Conservation (phyloP, 1,140 invertebrate genomes). For the Leptinotarsa texana region DNA sequence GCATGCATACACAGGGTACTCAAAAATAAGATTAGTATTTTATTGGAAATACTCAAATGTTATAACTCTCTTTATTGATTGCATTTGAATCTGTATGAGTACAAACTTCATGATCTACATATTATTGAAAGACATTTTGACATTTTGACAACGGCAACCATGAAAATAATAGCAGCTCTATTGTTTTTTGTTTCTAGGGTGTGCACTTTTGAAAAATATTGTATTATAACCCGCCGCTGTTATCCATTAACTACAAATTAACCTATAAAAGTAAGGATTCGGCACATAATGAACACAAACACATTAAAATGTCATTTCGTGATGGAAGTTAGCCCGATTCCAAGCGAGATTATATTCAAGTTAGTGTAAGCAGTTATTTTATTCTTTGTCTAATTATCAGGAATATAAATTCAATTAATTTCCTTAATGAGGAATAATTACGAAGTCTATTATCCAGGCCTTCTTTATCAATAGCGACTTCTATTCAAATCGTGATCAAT, state of each 20-base stretch:
- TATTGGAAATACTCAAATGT: too few relatives aligned
- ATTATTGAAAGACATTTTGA: too few relatives aligned
- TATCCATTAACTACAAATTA: background rate
- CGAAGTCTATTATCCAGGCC: background rate
- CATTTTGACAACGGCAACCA: too few relatives aligned
- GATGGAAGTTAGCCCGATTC: background rate
- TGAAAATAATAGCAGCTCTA: too few relatives aligned
- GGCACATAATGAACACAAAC: slow-evolving; percentile 6
- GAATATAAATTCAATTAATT: slow-evolving; percentile 17
- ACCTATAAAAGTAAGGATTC: background rate
- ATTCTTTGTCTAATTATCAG: slow-evolving; percentile 11
- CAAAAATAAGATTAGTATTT: too few relatives aligned
- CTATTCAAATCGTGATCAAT: background rate
- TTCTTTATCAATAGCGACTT: background rate
- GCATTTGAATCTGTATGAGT: too few relatives aligned
- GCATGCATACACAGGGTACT: too few relatives aligned
- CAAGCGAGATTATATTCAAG: slow-evolving; percentile 8
- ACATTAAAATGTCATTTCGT: slow-evolving; percentile 16
- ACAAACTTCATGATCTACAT: too few relatives aligned
- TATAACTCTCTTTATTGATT: too few relatives aligned
- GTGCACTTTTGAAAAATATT: too few relatives aligned
- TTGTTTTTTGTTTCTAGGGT: too few relatives aligned
- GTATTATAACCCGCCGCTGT: background rate
- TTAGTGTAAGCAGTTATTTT: background rate
- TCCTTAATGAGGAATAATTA: slow-evolving; percentile 6